phyloP scores from a whole-genome alignment of 2,797 vertebrate genomes.

The Percopsis omiscomaycus region DNA sequence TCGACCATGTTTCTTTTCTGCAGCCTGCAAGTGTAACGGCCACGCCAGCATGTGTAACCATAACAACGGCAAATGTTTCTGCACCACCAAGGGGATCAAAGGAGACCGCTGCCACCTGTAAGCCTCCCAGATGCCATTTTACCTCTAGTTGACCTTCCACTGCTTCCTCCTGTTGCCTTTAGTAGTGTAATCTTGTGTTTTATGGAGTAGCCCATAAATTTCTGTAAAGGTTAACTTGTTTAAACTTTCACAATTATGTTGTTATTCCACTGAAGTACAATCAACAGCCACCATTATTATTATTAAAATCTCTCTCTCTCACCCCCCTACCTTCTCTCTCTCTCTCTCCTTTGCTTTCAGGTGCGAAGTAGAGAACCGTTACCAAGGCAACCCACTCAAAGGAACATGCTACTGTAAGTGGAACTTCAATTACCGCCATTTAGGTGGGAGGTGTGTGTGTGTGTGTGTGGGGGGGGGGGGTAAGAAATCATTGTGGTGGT shows the following conservation, averaged over 20 bases:
- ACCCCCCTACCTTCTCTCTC: neutral
- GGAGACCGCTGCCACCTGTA: slow-evolving; percentile 96
- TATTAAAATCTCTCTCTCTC: neutral
- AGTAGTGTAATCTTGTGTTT: no score
- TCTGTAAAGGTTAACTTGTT: no score
- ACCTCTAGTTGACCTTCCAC: no score
- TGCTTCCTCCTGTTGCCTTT: no score
- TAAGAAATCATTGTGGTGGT: slow-evolving; percentile 7
- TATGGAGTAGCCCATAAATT: no score
- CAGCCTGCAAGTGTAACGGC: slow-evolving; percentile 97
- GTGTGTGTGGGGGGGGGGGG: neutral
- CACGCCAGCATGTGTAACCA: slow-evolving; percentile 94
- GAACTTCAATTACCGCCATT: slow-evolving; percentile 39
- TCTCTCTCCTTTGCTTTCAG: slow-evolving; percentile 64
- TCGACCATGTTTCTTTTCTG: slow-evolving; percentile 15
- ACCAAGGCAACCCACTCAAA: slow-evolving; percentile 98
- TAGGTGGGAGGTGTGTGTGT: no score
- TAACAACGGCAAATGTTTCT: slow-evolving; percentile 95
- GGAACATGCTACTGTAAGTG: slow-evolving; percentile 99
- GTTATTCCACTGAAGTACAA: no score
- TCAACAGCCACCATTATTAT: neutral
- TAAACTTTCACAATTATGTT: no score
- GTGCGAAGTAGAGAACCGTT: slow-evolving; percentile 97
- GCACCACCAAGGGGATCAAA: slow-evolving; percentile 98
- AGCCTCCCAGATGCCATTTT: slow-evolving; percentile 66